Percentiles rank a stretch among this genome's conserved stretches.
Conservation (phyloP, 2,113 vertebrate species). For the Albula goreensis region DNA sequence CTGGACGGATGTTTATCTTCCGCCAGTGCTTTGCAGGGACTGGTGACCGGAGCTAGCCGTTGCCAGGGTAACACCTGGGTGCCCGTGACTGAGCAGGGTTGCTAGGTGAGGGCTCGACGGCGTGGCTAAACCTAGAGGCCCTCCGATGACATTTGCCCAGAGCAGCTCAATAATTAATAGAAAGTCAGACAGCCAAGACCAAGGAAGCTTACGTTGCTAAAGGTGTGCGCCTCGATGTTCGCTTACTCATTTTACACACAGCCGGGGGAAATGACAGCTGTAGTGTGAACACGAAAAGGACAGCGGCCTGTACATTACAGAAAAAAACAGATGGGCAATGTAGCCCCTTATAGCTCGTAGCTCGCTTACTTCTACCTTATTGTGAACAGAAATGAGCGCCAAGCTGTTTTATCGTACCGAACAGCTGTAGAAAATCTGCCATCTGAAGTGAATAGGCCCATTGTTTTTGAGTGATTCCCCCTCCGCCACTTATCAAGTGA, state of each 20-base stretch:
- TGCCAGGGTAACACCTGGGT: slow-evolving; percentile 55
- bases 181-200: background rate
- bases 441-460: background rate
- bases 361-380: background rate
- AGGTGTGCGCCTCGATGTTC: background rate
- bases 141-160: background rate
- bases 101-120: slow-evolving; percentile 57
- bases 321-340: background rate
- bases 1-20: background rate
- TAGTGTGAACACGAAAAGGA: background rate
- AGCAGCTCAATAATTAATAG: slow-evolving; percentile 63
- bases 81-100: slow-evolving; percentile 57
- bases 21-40: slow-evolving; percentile 15
- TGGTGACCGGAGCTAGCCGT: slow-evolving; percentile 50
- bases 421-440: background rate
- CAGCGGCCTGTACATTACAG: background rate
- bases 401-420: background rate
- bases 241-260: slow-evolving; percentile 5
- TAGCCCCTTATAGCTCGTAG: background rate
- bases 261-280: background rate
- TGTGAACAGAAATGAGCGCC: background rate
- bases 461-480: background rate
- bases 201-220: background rate
- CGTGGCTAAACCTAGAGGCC: slow-evolving; percentile 48
- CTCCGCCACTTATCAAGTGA: background rate